Evolutionary conservation across 2,113 vertebrate species (phyloP), one percentile per base, ranked within the genome.

Genomic region (Aleadryas rufinucha): DNA sequence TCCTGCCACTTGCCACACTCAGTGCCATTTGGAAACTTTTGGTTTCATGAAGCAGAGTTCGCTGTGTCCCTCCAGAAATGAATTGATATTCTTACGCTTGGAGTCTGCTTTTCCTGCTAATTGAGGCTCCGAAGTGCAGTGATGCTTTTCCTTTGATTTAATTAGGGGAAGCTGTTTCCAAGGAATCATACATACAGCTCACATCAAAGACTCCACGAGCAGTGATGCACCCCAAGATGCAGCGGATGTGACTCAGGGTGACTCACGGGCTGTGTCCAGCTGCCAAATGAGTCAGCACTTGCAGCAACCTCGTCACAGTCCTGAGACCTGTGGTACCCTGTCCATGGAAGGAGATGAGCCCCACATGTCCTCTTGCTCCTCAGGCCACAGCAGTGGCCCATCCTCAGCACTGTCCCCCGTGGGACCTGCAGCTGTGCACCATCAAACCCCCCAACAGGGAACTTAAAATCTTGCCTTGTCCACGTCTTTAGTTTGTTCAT

Each of bases 71-170:
- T 79, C 72, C 94, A 94, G 63, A 76, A 91, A 80, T 2, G 23
- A 41, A 22, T 9, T 68, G 41, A 75, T 56, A 68, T 33, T 57
- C 52, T 52, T 13, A 7, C 21, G 45, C 28, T 39, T 50, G 10
- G 63, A 93, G 15, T 22, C 50, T 74, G 84, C 68, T 87, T 84
- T 87, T 84, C 87, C 81, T 89, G 76, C 74, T 15, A 30, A 60
- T 0, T 41, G 49, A 47, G 52, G 23, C 53, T 84, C 53, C 64
- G 44, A 87, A 30, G 44, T 66, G 39, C 64, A 66, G 53, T 75
- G 86, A 84, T 95, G 91, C 60, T 92, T 95, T 95, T 95, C 93
- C 76, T 92, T 64, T 69, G 65, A n/a, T 84, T 87, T 91, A 60
- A 89, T 79, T 19, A 84, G 59, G 93, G 80, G 84, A 95, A 95